A percentile compares a stretch with the other conserved stretches of the same genome.
Evolutionary conservation across 1,140 invertebrate genomes (phyloP).

Genomic region (Apis mellifera): DNA sequence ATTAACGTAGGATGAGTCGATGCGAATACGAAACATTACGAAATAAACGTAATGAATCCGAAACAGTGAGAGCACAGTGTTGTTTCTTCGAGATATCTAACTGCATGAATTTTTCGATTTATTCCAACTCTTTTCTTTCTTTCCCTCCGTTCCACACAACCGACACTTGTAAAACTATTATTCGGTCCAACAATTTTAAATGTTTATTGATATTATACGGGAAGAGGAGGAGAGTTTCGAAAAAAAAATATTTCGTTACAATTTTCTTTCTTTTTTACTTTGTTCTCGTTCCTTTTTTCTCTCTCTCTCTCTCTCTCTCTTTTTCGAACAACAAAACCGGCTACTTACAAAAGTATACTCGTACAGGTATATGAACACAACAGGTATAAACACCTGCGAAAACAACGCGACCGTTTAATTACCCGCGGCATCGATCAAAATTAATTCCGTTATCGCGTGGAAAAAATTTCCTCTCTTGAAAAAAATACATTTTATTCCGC

Average conservation of each 20-base stretch:
- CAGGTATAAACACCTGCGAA: constrained; percentile 37
- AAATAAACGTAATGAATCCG: constrained; percentile 71
- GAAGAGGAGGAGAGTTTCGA: constrained; percentile 20
- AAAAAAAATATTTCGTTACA: constrained; percentile 55
- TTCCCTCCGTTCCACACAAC: neutral
- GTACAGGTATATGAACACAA: neutral
- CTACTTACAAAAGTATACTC: constrained; percentile 31
- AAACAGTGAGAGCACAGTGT: constrained; percentile 19
- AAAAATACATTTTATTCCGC: neutral
- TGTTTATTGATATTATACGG: constrained; percentile 47
- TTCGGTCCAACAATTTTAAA: constrained; percentile 11
- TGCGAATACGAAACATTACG: constrained; percentile 69
- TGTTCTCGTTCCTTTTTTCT: neutral
- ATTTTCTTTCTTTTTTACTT: constrained; percentile 23
- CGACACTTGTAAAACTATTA: constrained; percentile 47
- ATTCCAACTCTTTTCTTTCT: neutral
- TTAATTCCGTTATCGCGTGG: constrained; percentile 4
- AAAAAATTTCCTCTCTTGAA: neutral
- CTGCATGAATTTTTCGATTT: neutral
- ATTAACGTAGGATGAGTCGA: constrained; percentile 66
- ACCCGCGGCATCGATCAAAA: constrained; percentile 11
- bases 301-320: neutral
- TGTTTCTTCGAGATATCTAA: constrained; percentile 10
- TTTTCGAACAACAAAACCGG: neutral
- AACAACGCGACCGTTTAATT: constrained; percentile 56